Evolutionary conservation across 2,797 vertebrate species (phyloP).

Genomic region (Amblyopsis hoosieri): DNA sequence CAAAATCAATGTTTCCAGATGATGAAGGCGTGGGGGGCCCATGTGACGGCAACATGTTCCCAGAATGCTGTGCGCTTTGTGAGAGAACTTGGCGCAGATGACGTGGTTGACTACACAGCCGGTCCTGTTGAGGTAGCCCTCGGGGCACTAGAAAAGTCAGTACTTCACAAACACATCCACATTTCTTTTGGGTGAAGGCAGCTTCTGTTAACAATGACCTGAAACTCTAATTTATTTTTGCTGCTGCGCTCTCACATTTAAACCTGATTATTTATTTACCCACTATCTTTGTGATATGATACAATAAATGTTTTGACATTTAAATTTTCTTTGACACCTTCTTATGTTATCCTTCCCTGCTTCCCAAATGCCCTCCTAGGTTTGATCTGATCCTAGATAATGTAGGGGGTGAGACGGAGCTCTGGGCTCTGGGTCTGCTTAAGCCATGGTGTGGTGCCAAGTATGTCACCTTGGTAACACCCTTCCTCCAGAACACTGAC

Average conservation of each 20-base stretch:
- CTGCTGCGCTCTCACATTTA: not conserved
- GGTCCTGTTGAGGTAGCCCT: conserved; percentile 81
- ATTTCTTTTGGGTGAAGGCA: not conserved
- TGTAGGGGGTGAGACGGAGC: conserved; percentile 89
- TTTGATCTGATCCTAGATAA: conserved; percentile 96
- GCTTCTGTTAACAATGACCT: not conserved
- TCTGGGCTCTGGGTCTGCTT: conserved; percentile 85
- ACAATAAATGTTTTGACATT: too few species aligned
- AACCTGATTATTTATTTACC: too few species aligned
- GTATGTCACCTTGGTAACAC: conserved; percentile 91
- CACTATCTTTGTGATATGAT: too few species aligned
- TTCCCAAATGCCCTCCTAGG: conserved; percentile 60
- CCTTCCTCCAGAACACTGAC: conserved; percentile 93
- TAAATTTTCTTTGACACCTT: not conserved
- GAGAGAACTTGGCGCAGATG: conserved; percentile 85
- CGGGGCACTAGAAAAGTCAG: conserved; percentile 82
- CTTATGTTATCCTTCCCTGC: not conserved
- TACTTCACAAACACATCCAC: conserved; percentile 4
- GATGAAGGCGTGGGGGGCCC: conserved; percentile 91
- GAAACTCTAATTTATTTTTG: not conserved
- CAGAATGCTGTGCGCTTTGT: conserved; percentile 84
- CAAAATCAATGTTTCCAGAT: conserved; percentile 71
- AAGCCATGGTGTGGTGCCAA: conserved; percentile 94
- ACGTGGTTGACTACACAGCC: conserved; percentile 87
- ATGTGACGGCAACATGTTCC: conserved; percentile 95